Percentiles rank a stretch among this genome's conserved stretches.
Evolutionary conservation across 2,113 vertebrate species (phyloP).

Genomic region (Delphinapterus leucas): DNA sequence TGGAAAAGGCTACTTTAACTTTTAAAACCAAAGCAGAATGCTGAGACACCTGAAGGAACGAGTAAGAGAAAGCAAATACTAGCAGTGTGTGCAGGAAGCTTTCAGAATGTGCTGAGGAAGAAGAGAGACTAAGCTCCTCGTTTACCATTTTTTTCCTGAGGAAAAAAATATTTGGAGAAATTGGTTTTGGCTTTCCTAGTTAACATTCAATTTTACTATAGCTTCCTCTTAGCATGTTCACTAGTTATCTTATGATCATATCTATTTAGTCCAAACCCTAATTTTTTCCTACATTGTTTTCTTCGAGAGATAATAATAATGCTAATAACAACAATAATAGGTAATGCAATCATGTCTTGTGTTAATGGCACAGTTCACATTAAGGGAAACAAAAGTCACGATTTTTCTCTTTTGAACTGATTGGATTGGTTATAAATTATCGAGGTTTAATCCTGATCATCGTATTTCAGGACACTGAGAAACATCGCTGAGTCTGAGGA

Average conservation of each 20-base stretch:
- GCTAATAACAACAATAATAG: not conserved
- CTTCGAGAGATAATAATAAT: not conserved
- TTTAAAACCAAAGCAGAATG: not conserved
- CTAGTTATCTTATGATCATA: not conserved
- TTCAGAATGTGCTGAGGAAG: not conserved
- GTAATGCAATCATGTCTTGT: not conserved
- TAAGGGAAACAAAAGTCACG: not conserved
- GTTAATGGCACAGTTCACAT: not conserved
- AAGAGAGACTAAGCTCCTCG: not conserved
- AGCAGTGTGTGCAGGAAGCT: not conserved
- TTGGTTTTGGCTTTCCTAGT: not conserved
- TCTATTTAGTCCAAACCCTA: not conserved
- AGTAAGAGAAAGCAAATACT: not conserved
- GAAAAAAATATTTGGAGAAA: not conserved
- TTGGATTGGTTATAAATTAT: not conserved
- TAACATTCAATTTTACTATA: not conserved
- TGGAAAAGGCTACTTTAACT: not conserved
- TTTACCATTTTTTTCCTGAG: not conserved
- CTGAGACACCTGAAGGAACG: not conserved
- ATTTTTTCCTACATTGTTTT: not conserved
- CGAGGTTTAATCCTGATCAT: not conserved
- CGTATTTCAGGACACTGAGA: not conserved
- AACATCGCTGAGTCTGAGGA: not conserved
- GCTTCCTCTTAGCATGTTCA: not conserved
- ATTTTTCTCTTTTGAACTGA: not conserved